A percentile compares a stretch with the other conserved stretches of the same genome.
Evolutionary conservation across 2,888 invertebrate genomes (phyloP).

Genomic region (Tenthredo amoena): DNA sequence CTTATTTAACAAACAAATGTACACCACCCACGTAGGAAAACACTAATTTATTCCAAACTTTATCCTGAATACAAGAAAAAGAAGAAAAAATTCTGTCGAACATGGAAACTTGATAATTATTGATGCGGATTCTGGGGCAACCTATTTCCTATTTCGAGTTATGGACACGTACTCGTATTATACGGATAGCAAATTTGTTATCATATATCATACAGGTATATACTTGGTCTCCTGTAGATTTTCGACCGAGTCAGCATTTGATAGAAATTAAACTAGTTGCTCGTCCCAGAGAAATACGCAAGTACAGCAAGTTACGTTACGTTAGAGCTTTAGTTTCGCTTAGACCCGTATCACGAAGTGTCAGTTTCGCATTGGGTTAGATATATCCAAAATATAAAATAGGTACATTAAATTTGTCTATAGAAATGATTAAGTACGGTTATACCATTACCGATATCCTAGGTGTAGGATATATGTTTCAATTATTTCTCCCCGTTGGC

Average conservation of each 20-base stretch:
- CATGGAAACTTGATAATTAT: not conserved
- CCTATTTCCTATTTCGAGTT: not conserved
- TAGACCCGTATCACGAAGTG: not conserved
- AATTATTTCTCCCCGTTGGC: not conserved
- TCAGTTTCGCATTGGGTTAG: not conserved
- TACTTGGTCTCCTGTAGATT: not conserved
- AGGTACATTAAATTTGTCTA: not conserved
- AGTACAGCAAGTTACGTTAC: slow-evolving; percentile 18
- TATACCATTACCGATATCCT: not conserved
- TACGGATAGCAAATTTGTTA: not conserved
- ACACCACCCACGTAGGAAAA: not conserved
- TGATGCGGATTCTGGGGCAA: not conserved
- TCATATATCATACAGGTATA: not conserved
- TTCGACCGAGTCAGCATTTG: slow-evolving; percentile 17
- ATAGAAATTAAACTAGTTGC: slow-evolving; percentile 39
- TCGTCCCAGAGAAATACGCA: slow-evolving; percentile 18
- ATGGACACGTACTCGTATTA: not conserved
- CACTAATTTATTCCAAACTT: not conserved
- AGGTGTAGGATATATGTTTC: not conserved
- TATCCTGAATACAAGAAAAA: not conserved
- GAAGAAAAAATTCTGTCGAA: not conserved
- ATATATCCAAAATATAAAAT: not conserved
- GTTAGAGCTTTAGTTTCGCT: slow-evolving; percentile 1
- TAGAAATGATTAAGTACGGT: slow-evolving; percentile 22
- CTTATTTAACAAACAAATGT: not conserved